Evolutionary conservation across 2,888 invertebrate genomes (phyloP).

Genomic region (Troglohyphantes excavatus): DNA sequence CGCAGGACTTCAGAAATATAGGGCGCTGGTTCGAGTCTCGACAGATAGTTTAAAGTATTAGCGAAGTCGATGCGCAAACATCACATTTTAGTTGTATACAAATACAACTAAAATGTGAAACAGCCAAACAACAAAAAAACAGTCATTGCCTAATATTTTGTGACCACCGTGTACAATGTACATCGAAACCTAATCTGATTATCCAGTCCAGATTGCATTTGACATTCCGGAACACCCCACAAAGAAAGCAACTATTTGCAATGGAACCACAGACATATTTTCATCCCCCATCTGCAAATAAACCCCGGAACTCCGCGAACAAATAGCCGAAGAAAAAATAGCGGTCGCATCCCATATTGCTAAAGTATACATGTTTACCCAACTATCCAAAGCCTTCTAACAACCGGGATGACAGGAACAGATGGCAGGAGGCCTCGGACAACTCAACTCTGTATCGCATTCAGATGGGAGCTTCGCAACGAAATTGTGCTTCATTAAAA

Average conservation of each 20-base stretch:
- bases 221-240: not conserved
- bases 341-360: not conserved
- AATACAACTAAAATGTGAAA: no score
- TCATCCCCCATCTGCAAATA: not conserved
- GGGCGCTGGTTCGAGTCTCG: no score
- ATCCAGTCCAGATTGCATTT: not conserved
- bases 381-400: not conserved
- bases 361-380: conserved; percentile 9
- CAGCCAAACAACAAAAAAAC: no score
- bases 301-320: not conserved
- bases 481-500: not conserved
- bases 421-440: not conserved
- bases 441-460: not conserved
- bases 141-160: no score
- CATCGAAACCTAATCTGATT: not conserved
- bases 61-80: no score
- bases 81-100: no score
- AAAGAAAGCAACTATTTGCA: not conserved
- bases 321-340: not conserved
- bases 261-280: not conserved
- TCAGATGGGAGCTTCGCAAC: not conserved
- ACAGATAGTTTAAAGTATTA: no score
- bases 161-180: no score
- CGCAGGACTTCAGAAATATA: no score
- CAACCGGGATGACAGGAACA: not conserved